Conservation (phyloP, 2,888 invertebrate genomes). For the Caenorhabditis drosophilae region DNA sequence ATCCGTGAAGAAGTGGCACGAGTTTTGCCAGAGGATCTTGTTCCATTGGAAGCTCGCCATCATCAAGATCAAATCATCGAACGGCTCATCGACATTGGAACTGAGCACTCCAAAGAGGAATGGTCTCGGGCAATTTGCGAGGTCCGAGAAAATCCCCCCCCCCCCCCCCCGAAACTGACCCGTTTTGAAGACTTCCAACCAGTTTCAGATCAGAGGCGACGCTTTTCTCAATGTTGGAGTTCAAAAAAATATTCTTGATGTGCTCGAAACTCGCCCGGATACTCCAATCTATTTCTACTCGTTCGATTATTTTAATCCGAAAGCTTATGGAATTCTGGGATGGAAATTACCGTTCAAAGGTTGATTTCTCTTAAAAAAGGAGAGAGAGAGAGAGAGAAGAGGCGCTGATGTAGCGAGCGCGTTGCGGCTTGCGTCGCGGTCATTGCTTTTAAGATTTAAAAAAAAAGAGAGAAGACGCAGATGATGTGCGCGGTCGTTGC, state of each 20-base stretch:
- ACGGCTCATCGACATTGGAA: constrained; percentile 26
- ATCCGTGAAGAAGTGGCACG: constrained; percentile 13
- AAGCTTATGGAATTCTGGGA: constrained; percentile 53
- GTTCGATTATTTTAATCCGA: constrained; percentile 54
- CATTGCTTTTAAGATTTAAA: no score
- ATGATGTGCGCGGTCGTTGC: not conserved
- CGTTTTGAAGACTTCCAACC: no score
- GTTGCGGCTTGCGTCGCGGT: no score
- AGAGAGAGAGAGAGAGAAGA: no score
- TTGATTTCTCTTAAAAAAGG: constrained; percentile 3
- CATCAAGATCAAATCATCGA: constrained; percentile 18
- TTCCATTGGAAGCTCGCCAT: constrained; percentile 19
- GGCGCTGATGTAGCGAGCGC: no score
- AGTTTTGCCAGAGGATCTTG: constrained; percentile 12
- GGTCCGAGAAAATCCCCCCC: no score
- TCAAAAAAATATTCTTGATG: constrained; percentile 30
- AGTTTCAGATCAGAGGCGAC: constrained; percentile 20
- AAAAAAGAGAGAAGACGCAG: not conserved
- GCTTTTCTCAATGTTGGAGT: constrained; percentile 32
- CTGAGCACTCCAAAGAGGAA: constrained; percentile 29
- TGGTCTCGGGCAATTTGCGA: constrained; percentile 29
- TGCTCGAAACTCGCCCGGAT: constrained; percentile 22
- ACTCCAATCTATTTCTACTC: constrained; percentile 55
- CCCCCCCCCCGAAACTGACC: no score
- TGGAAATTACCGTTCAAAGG: constrained; percentile 48